phyloP scores from a whole-genome alignment of 2,113 vertebrate genomes.

The Chlorodrepanis virens region DNA sequence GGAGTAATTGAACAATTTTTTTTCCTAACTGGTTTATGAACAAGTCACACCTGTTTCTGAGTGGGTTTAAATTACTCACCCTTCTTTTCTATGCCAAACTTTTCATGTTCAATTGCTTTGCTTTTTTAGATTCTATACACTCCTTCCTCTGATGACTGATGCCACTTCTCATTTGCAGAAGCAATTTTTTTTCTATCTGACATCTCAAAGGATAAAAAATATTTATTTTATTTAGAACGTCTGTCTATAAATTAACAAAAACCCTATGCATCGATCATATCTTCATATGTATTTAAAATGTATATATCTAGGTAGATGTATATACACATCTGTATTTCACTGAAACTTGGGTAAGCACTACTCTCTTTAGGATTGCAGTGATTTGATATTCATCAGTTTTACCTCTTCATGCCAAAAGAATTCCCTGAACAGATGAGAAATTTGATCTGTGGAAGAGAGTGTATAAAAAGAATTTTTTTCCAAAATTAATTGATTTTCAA shows the following conservation, averaged over 20 bases:
- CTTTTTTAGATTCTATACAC: conserved; percentile 32
- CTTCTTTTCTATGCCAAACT: conserved; percentile 44
- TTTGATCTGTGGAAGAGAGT: not conserved
- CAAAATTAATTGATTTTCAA: conserved; percentile 49
- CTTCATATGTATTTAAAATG: not conserved
- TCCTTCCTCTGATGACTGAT: conserved; percentile 31
- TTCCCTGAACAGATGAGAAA: conserved; percentile 35
- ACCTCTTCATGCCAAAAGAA: conserved; percentile 1
- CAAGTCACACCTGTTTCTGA: conserved; percentile 71
- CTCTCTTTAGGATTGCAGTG: not conserved
- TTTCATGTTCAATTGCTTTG: conserved; percentile 55
- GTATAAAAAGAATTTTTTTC: conserved; percentile 20
- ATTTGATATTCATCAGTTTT: conserved; percentile 36
- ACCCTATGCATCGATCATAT: not conserved
- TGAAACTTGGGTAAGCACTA: not conserved
- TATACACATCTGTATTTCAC: not conserved
- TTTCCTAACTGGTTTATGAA: conserved; percentile 52
- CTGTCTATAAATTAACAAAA: not conserved
- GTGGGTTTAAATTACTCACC: conserved; percentile 46
- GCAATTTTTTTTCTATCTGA: not conserved
- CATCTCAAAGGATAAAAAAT: not conserved
- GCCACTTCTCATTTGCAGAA: conserved; percentile 6
- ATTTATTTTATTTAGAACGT: not conserved
- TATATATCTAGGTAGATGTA: not conserved
- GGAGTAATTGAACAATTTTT: conserved; percentile 45